A percentile compares a stretch with the other conserved stretches of the same genome.
Conservation (phyloP, 2,797 vertebrate species). For the Tadarida brasiliensis region DNA sequence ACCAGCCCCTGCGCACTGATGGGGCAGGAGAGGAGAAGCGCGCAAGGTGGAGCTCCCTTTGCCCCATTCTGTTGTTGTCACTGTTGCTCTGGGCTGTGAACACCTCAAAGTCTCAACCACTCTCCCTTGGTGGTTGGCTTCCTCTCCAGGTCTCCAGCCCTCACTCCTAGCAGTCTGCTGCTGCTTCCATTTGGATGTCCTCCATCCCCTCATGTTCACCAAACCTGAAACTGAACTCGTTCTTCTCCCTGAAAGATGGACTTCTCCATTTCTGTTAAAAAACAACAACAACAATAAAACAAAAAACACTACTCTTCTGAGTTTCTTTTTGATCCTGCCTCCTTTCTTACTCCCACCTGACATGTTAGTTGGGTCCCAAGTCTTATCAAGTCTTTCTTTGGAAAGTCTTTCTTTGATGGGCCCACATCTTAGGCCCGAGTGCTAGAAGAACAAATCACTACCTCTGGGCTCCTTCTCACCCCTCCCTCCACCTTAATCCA, state of each 20-base stretch:
- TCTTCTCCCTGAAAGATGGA: neutral
- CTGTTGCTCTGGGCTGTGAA: neutral
- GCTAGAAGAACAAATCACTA: neutral
- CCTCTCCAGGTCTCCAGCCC: neutral
- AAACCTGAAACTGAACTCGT: neutral
- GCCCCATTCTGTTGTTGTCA: neutral
- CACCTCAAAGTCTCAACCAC: neutral
- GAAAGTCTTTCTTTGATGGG: neutral
- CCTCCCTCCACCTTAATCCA: neutral
- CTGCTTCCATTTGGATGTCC: neutral
- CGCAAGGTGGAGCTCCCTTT: neutral
- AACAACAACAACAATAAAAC: neutral
- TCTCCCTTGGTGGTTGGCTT: neutral
- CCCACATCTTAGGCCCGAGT: neutral
- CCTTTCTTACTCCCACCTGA: neutral
- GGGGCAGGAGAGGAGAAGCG: neutral
- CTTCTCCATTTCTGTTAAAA: neutral
- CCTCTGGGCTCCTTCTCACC: neutral
- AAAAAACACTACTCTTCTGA: neutral
- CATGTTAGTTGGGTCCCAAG: neutral
- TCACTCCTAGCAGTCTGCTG: neutral
- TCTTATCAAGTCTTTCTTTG: neutral
- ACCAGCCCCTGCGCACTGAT: neutral
- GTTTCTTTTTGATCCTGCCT: neutral
- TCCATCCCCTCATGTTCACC: neutral